phyloP scores from a whole-genome alignment of 2,113 vertebrate genomes.

The Tyto alba region DNA sequence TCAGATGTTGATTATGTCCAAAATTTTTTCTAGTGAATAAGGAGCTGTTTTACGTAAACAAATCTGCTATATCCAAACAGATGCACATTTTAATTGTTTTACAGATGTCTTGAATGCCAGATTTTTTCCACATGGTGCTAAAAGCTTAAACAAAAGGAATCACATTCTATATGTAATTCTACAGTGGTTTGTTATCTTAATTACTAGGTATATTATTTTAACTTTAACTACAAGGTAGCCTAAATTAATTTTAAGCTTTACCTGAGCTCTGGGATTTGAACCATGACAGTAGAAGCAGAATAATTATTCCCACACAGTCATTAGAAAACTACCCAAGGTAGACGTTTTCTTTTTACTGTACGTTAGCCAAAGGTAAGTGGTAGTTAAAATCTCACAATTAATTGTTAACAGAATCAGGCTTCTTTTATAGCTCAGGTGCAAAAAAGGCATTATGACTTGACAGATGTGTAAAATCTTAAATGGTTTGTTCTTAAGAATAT shows the following conservation, averaged over 20 bases:
- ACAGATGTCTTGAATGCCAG: neutral
- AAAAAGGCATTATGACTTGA: neutral
- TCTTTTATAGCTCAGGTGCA: constrained; percentile 47
- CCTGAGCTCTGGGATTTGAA: constrained; percentile 35
- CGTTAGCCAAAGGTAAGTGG: constrained; percentile 46
- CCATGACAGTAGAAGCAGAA: constrained; percentile 29
- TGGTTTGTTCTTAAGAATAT: constrained; percentile 16
- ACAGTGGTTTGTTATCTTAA: neutral
- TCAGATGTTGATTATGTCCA: neutral
- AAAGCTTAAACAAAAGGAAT: neutral
- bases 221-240: neutral
- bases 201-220: constrained; percentile 22
- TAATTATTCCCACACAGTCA: constrained; percentile 14
- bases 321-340: constrained; percentile 37
- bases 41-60: neutral
- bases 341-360: constrained; percentile 60
- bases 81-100: neutral
- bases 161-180: neutral
- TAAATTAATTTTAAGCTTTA: constrained; percentile 20
- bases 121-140: neutral
- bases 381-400: constrained; percentile 64
- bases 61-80: neutral
- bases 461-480: constrained; percentile 21
- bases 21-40: neutral
- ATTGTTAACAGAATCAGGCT: constrained; percentile 40